Evolutionary conservation across 1,140 invertebrate genomes (phyloP).

Genomic region (Ladona fulva): DNA sequence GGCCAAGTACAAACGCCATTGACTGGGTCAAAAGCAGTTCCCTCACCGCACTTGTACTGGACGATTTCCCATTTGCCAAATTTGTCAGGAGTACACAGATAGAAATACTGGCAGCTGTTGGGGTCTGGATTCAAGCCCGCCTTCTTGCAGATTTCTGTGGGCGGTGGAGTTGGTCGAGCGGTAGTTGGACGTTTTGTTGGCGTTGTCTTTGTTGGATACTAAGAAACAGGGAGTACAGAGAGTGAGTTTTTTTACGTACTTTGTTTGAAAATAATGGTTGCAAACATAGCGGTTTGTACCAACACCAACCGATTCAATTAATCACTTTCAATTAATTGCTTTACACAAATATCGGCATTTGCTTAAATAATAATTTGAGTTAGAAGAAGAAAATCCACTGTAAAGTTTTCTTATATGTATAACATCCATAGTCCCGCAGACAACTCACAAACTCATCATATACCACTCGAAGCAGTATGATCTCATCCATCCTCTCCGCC

Average conservation of each 20-base stretch:
- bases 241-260: background rate
- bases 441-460: too few relatives aligned
- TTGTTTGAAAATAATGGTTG: too few relatives aligned
- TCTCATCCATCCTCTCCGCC: too few relatives aligned
- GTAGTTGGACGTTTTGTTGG: background rate
- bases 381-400: too few relatives aligned
- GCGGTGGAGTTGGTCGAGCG: background rate
- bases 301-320: too few relatives aligned
- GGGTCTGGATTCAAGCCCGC: background rate
- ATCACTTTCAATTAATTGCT: too few relatives aligned
- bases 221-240: background rate
- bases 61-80: background rate
- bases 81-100: background rate
- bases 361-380: too few relatives aligned
- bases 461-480: too few relatives aligned
- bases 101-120: background rate
- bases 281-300: too few relatives aligned
- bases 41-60: background rate
- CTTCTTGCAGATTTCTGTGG: slow-evolving; percentile 9
- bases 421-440: too few relatives aligned
- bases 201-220: background rate
- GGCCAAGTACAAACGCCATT: background rate
- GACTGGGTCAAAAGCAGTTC: slow-evolving; percentile 6
- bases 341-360: too few relatives aligned
- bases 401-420: too few relatives aligned